Base-by-base conservation (phyloP, 2,113 vertebrate genomes). In the Pangasianodon hypophthalmus region DNA sequence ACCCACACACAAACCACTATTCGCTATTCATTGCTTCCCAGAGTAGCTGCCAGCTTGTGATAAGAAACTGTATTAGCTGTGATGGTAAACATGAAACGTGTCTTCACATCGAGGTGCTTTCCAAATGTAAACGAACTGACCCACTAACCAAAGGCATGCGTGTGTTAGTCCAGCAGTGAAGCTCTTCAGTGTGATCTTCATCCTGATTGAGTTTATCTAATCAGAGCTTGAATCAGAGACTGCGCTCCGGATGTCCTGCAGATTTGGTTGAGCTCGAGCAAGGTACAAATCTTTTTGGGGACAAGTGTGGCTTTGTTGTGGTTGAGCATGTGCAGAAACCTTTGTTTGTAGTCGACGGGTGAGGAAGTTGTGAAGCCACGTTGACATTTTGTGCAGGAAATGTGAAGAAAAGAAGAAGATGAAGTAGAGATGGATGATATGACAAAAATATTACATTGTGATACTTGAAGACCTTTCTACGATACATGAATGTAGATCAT, bases 31-130 rank as follows among this genome's bases (percentile, higher is more conserved):
- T 48, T 37, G 29, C 18, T 54, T 32, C n/a, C 24, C 7, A 37
- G 2, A 1, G 0, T 37, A 37, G 67, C 67, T 37, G 67, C 29
- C 64, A 52, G 62, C 2, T 46, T 24, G 62, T 8, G 16, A 69
- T 44, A 73, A n/a, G 85, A 10, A 54, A 24, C 21, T 2, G 50
- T 44, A 6, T 60, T 77, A 56, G 29, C 71, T 64, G 58, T 11
- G 18, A 64, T 19, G 4, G 29, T 54, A 44, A 71, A 58, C 9
- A 16, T 32, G 21, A 81, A 32, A 77, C 64, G n/a, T 81, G 44
- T 87, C 50, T 87, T 75, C 69, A 13, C 10, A 75, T 87, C 24
- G 7, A 58, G 71, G 86, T 54, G n/a, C 73, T 62, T 87, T 32
- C 73, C 56, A 48, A n/a, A 56, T 56, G n/a, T n/a, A 54, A 41